phyloP scores from a whole-genome alignment of 2,888 invertebrate species.

The Sepiola atlantica region DNA sequence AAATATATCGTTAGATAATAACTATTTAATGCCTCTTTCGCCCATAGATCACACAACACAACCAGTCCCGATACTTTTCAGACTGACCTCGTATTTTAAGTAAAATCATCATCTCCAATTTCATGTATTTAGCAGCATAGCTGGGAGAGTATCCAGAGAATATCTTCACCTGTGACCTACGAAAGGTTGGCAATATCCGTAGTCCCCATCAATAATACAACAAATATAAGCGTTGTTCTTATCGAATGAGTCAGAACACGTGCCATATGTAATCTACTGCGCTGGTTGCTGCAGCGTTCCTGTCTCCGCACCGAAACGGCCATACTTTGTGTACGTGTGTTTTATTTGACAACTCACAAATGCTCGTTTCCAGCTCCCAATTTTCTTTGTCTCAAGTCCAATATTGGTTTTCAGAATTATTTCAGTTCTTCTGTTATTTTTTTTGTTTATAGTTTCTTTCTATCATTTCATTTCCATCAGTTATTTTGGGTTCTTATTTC shows the following conservation, averaged over 20 bases:
- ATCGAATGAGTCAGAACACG: background rate
- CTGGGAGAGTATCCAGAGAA: no score
- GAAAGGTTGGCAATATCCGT: no score
- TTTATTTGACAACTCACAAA: background rate
- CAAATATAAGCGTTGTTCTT: background rate
- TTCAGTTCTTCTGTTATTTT: background rate
- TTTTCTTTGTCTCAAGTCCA: background rate
- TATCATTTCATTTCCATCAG: background rate
- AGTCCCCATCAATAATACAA: no score
- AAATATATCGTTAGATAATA: no score
- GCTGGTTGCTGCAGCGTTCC: background rate
- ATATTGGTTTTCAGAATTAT: background rate
- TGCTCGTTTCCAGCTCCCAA: background rate
- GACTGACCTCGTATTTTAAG: no score
- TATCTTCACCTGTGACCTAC: no score
- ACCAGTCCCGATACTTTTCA: no score
- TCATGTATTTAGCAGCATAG: no score
- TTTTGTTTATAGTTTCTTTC: background rate
- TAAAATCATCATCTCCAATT: no score
- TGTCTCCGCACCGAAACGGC: background rate
- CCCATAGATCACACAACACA: no score
- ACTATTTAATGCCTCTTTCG: no score
- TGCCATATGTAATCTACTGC: background rate
- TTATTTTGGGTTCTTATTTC: background rate
- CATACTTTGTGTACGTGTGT: background rate